phyloP scores from a whole-genome alignment of 2,113 vertebrate genomes.

The Columbina picui region DNA sequence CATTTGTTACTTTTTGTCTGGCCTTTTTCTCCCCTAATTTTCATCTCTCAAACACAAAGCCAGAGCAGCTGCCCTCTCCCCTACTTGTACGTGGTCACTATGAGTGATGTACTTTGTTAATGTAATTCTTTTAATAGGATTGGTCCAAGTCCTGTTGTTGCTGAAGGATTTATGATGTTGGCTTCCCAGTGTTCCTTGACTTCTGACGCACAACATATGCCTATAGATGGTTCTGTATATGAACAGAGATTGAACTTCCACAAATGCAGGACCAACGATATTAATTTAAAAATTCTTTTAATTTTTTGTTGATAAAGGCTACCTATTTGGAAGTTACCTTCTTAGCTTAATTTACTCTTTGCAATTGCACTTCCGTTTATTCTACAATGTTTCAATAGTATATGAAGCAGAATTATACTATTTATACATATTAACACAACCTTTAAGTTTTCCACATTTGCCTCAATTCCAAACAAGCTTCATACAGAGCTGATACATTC shows the following conservation, averaged over 20 bases:
- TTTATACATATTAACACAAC: background rate
- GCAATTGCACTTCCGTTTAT: background rate
- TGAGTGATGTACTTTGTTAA: background rate
- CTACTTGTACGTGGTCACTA: background rate
- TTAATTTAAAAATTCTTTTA: background rate
- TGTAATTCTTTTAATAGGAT: background rate
- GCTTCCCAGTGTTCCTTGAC: background rate
- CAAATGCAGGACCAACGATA: background rate
- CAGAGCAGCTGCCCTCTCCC: background rate
- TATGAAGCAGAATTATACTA: background rate
- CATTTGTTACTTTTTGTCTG: background rate
- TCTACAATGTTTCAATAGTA: background rate
- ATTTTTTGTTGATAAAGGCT: background rate
- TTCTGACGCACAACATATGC: background rate
- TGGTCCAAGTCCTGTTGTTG: background rate
- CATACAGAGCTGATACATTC: background rate
- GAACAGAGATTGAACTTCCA: background rate
- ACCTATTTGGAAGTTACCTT: background rate
- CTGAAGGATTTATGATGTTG: background rate
- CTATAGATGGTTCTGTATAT: background rate
- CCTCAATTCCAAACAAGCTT: background rate
- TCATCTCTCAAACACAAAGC: background rate
- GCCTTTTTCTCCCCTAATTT: background rate
- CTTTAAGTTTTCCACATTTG: background rate
- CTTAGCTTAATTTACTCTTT: background rate